These are phyloP conservation scores for Alloplasta piceator DNA, from an alignment of 2,888 invertebrate genomes.

Conservation along the genomic window DNA sequence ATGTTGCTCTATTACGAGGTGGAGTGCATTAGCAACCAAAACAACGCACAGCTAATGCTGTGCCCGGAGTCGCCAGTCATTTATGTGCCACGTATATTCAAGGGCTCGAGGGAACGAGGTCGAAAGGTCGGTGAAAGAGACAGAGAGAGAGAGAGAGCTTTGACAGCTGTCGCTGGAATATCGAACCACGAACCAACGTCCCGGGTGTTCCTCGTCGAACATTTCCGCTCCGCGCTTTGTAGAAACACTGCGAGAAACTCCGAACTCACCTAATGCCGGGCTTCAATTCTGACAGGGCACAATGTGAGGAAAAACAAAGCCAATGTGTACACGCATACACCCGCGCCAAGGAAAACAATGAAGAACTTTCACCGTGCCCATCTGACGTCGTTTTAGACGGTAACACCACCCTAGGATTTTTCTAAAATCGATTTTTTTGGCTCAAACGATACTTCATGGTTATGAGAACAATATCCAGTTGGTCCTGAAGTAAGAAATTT, in stretches of 20 bases:
- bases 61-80: too few relatives aligned
- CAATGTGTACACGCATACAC: constrained; percentile 33
- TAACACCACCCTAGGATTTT: not conserved
- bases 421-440: not conserved
- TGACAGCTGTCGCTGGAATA: constrained; percentile 74
- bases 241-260: constrained; percentile 1
- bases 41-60: constrained; percentile 65
- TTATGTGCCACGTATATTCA: too few relatives aligned
- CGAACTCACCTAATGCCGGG: constrained; percentile 38
- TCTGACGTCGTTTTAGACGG: constrained; percentile 12
- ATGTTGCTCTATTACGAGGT: constrained; percentile 36
- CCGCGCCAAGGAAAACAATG: constrained; percentile 36
- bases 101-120: constrained; percentile 53
- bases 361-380: constrained; percentile 29
- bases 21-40: constrained; percentile 77
- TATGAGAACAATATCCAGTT: too few relatives aligned
- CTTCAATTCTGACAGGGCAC: constrained; percentile 28
- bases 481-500: too few relatives aligned
- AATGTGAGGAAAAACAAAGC: constrained; percentile 42
- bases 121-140: constrained; percentile 45
- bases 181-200: not conserved
- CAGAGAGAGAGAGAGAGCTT: constrained; percentile 65
- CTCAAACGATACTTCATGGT: too few relatives aligned
- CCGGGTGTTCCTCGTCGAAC: too few relatives aligned
- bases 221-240: too few relatives aligned